Base-by-base conservation (phyloP, 2,113 vertebrate genomes). In the Gasterosteus nipponicus region DNA sequence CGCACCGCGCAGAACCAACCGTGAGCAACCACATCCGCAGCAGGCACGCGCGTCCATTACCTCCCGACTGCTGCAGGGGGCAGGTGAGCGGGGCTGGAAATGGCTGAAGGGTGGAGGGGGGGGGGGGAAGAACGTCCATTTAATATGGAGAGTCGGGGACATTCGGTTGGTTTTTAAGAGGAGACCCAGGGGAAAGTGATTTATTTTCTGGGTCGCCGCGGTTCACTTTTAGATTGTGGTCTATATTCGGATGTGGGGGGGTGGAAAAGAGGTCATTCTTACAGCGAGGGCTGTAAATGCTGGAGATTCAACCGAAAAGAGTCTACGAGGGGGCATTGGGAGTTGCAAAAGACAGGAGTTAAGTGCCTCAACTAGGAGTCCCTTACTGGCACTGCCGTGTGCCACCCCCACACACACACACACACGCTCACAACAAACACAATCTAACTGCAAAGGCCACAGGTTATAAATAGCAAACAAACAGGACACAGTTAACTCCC, bases 381-480 rank as follows among this genome's bases (percentile, higher is more conserved):
- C 33, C 60, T 79, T 39, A 26, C 68, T 81, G 77, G 77, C 73
- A 68, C 59, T 74, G 44, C 56, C 39, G 15, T 56, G 73, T 69
- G 85, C 85, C 83, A 81, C 74, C 69, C 44, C 4, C 14, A n/a
- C n/a, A n/a, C n/a, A n/a, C n/a, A n/a, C n/a, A n/a, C n/a, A n/a
- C n/a, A 49, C 62, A 69, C 6, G 33, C 74, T 46, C 70, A 78
- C 51, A 79, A 83, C 78, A 82, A 76, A 83, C 66, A 91, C 85
- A 88, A 86, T 84, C 87, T 86, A 88, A 78, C 78, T 46, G 80
- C 78, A 90, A 92, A 93, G 92, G 91, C 84, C 92, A 91, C 75
- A 62, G 61, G 80, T 85, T 92, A 93, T 81, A 89, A 92, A 94
- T 93, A 93, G 90, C 85, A 83, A 88, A 89, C 84, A 89, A 84